Evolutionary conservation across 2,797 vertebrate genomes (phyloP).

Genomic region (Perodicticus potto): DNA sequence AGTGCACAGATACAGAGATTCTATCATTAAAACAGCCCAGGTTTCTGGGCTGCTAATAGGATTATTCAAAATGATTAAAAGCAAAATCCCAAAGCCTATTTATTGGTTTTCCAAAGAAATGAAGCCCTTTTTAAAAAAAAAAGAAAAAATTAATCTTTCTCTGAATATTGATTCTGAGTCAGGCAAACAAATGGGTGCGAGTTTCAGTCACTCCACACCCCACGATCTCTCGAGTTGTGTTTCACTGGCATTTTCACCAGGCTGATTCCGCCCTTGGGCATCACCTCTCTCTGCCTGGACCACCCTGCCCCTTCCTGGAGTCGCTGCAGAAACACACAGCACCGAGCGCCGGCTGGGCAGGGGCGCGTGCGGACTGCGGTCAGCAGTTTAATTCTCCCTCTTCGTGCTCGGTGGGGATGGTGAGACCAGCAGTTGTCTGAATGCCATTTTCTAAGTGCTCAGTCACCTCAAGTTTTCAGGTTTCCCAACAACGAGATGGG

Average conservation of each 20-base stretch:
- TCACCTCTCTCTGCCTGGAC: not conserved
- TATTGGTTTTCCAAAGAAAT: conserved; percentile 80
- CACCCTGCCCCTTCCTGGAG: not conserved
- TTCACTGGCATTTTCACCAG: not conserved
- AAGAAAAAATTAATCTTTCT: conserved; percentile 38
- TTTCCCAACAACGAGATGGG: not conserved
- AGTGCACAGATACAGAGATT: conserved; percentile 49
- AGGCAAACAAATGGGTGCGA: not conserved
- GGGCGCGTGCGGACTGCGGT: rapidly evolving
- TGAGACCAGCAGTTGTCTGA: not conserved
- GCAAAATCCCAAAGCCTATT: conserved; percentile 79
- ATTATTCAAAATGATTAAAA: conserved; percentile 85
- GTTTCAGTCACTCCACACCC: not conserved
- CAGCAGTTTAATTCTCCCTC: too few relatives aligned
- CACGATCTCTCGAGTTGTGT: not conserved
- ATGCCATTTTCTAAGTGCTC: not conserved
- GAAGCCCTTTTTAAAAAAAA: conserved; percentile 46
- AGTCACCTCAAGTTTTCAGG: not conserved
- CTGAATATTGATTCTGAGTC: conserved; percentile 49
- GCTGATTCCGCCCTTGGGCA: rapidly evolving
- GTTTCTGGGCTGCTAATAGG: conserved; percentile 85
- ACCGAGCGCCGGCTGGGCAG: not conserved
- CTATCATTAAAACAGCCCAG: conserved; percentile 75
- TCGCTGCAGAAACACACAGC: not conserved
- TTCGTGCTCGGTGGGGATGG: not conserved